These are phyloP conservation scores for Andricus quercusramuli DNA, from an alignment of 2,888 invertebrate genomes.

Conservation along the genomic window DNA sequence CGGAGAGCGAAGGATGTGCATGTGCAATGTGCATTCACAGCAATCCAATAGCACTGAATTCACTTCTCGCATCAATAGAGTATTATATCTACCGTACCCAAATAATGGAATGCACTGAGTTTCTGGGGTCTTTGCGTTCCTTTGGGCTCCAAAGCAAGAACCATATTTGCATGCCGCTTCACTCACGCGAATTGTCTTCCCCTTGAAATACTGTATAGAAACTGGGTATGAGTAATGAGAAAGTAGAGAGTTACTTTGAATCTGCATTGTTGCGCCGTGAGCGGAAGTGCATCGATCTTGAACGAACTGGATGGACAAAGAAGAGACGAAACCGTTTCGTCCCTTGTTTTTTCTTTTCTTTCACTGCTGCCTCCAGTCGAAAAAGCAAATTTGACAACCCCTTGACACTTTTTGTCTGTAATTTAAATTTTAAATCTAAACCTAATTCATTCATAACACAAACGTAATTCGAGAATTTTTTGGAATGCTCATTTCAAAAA, in stretches of 20 bases:
- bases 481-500: neutral
- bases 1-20: conserved; percentile 17
- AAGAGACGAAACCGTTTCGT: conserved; percentile 39
- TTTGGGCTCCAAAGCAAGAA: conserved; percentile 55
- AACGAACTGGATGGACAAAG: conserved; percentile 48
- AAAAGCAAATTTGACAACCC: conserved; percentile 14
- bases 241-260: conserved; percentile 60
- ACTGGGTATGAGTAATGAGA: conserved; percentile 61
- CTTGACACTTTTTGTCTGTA: neutral
- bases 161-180: conserved; percentile 53
- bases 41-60: conserved; percentile 40
- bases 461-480: neutral
- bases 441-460: neutral
- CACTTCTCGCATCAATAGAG: conserved; percentile 44
- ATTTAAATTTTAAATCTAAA: conserved; percentile 6
- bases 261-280: conserved; percentile 54
- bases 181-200: conserved; percentile 52
- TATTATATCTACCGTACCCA: conserved; percentile 50
- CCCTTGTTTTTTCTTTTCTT: neutral
- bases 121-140: conserved; percentile 45
- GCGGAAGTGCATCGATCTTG: conserved; percentile 52
- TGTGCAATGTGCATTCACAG: conserved; percentile 37
- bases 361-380: neutral
- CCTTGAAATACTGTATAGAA: conserved; percentile 53
- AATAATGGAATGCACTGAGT: conserved; percentile 44